These are phyloP conservation scores for Drosophila stalkeri DNA, from an alignment of 2,888 invertebrate species.

Conservation along the genomic window DNA sequence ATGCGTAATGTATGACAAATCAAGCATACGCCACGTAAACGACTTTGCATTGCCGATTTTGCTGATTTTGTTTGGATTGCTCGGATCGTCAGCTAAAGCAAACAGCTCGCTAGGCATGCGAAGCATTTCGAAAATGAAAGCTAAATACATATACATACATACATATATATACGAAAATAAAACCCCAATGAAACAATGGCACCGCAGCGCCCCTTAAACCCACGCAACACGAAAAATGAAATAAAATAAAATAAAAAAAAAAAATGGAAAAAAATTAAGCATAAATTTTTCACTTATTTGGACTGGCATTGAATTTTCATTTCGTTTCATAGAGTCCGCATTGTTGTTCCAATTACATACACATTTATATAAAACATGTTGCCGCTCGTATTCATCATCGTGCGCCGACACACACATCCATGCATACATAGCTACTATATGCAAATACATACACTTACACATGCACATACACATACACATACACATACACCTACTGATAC, in stretches of 20 bases:
- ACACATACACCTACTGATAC: conserved; percentile 2
- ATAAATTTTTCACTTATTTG: conserved; percentile 75
- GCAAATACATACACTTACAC: conserved; percentile 9
- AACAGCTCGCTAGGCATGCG: conserved; percentile 49
- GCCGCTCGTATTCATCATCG: conserved; percentile 31
- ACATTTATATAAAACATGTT: conserved; percentile 5
- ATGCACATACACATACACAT: too few relatives aligned
- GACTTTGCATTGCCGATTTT: conserved; percentile 32
- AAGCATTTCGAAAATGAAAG: conserved; percentile 56
- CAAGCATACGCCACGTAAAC: conserved; percentile 70
- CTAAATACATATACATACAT: too few relatives aligned
- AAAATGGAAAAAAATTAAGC: conserved; percentile 46
- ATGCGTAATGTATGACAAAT: conserved; percentile 73
- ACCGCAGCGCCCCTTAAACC: conserved; percentile 2
- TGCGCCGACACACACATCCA: conserved; percentile 13
- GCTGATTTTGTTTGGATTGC: conserved; percentile 59
- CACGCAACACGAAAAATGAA: background rate
- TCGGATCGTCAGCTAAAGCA: conserved; percentile 48
- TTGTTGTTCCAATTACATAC: conserved; percentile 37
- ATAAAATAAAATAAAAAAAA: background rate
- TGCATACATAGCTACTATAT: conserved; percentile 14
- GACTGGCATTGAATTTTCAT: conserved; percentile 72
- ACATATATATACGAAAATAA: background rate
- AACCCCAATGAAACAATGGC: conserved; percentile 36
- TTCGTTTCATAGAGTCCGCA: conserved; percentile 56